These are phyloP conservation scores for Drosophila picticornis DNA, from an alignment of 2,888 invertebrate genomes.

Conservation along the genomic window DNA sequence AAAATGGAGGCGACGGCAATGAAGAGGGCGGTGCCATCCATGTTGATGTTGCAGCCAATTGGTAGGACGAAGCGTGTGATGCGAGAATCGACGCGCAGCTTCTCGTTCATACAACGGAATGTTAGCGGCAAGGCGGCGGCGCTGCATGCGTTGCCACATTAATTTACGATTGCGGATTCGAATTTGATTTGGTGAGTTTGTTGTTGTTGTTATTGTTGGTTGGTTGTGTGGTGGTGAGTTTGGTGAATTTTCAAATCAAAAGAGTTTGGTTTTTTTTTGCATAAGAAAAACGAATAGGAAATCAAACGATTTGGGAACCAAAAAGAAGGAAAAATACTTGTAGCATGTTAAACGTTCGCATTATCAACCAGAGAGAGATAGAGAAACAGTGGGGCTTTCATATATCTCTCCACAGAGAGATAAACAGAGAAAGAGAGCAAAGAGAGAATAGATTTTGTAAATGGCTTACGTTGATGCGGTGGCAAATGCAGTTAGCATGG, in stretches of 20 bases:
- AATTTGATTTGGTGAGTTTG: conserved; percentile 16
- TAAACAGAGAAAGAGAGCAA: conserved; percentile 62
- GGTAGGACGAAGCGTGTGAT: conserved; percentile 95
- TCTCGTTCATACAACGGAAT: conserved; percentile 94
- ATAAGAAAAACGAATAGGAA: conserved; percentile 52
- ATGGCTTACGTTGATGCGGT: conserved; percentile 94
- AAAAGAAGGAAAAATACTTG: conserved; percentile 82
- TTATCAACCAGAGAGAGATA: conserved; percentile 63
- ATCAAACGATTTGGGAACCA: conserved; percentile 71
- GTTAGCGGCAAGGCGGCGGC: conserved; percentile 96
- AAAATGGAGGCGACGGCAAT: conserved; percentile 94
- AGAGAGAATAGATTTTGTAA: conserved; percentile 45
- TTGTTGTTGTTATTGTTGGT: conserved; percentile 25
- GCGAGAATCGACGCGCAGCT: conserved; percentile 91
- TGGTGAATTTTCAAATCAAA: conserved; percentile 58
- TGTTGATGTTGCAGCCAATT: conserved; percentile 96
- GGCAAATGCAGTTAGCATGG: conserved; percentile 94
- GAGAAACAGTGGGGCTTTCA: conserved; percentile 60
- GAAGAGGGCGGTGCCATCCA: conserved; percentile 96
- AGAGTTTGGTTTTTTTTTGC: conserved; percentile 39
- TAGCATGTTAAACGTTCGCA: conserved; percentile 66
- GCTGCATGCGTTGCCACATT: conserved; percentile 85
- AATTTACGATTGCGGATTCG: conserved; percentile 24
- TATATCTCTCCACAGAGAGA: conserved; percentile 31
- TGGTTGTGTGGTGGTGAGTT: conserved; percentile 37